Conservation (phyloP, 1,140 invertebrate species). For the Chionoecetes opilio region DNA sequence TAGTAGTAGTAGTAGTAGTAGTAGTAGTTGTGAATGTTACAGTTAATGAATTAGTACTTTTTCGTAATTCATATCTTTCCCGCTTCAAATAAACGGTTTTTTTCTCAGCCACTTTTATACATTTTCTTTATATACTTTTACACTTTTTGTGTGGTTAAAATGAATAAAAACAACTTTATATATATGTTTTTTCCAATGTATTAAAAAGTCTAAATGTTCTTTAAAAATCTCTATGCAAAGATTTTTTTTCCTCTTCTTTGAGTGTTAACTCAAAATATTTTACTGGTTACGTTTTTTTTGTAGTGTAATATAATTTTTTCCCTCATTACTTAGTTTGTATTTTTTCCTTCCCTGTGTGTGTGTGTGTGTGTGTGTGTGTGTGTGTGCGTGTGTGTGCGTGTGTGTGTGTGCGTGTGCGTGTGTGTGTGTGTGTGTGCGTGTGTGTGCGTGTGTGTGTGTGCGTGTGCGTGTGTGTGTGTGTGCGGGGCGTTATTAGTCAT, state of each 20-base stretch:
- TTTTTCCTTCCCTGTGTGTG: not conserved
- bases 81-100: not conserved
- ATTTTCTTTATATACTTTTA: not conserved
- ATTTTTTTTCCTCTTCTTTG: not conserved
- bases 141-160: not conserved
- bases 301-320: not conserved
- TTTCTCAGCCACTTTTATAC: too few species aligned
- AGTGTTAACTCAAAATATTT: not conserved
- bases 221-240: not conserved
- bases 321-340: not conserved
- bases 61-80: too few species aligned
- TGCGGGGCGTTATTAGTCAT: not conserved
- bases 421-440: too few species aligned
- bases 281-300: not conserved
- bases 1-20: too few species aligned
- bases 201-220: not conserved
- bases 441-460: too few species aligned
- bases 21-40: too few species aligned
- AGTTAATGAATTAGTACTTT: too few species aligned
- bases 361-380: not conserved
- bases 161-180: not conserved
- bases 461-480: too few species aligned
- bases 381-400: slow-evolving; percentile 1
- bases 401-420: too few species aligned
- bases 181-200: not conserved